Base-by-base conservation (phyloP, 2,797 vertebrate genomes). In the Borostomias antarcticus region DNA sequence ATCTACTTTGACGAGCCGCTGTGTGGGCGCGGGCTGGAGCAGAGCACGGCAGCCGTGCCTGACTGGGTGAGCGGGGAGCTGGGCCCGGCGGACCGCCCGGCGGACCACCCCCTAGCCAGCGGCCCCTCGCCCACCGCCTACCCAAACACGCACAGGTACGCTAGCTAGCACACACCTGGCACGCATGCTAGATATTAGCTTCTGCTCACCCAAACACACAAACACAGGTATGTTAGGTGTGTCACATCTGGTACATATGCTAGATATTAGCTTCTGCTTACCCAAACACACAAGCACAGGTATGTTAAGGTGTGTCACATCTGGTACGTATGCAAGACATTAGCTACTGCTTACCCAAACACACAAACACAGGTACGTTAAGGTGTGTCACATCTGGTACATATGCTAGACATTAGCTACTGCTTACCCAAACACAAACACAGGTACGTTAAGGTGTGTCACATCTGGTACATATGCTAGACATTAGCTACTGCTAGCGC, bases 1-100 rank as follows among this genome's bases (percentile, higher is more conserved):
- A 94, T 96, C 86, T 97, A 95, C 86, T 95, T 95, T 76, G 95
- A 96, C 61, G 95, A 96, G 60, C 92, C 94, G 9, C 84, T 91
- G 82, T 76, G 82, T 37, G 64, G 81, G 45, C 76, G 30, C 47
- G 17, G 66, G 5, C 62, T 1, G 66, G 85, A 68, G 51, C 71
- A 77, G 23, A 85, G 70, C 58, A 64, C 76, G 10, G 86, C 82
- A 32, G 68, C 26, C 28, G 79, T 95, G 33, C 94, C 94, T n/a
- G 93, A 92, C 65, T 96, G 94, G 95, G 90, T 95, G 25, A 69
- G 84, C 45, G 91, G 89, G 62, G 94, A 96, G 63, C 89, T 96
- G 68, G 81, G 69, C 26, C 82, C 50, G 21, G 32, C 48, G 37
- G 85, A 89, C 4, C n/a, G 85, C 87, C 58, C 70, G 35, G 28